These are phyloP conservation scores for Sardina pilchardus DNA, from an alignment of 2,113 vertebrate genomes.

Conservation along the genomic window DNA sequence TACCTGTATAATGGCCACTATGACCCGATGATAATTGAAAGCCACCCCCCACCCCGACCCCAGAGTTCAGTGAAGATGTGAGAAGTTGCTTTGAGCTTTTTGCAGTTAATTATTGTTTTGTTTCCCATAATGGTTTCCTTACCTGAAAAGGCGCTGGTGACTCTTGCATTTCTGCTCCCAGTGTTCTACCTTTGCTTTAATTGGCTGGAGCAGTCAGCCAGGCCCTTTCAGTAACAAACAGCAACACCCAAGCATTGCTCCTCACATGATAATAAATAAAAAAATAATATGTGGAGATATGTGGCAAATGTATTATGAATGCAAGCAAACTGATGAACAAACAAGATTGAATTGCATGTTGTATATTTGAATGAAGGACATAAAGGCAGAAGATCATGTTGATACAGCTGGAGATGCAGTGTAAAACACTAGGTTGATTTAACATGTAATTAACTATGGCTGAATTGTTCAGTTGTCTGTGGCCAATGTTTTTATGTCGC, in stretches of 20 bases:
- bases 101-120: background rate
- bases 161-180: background rate
- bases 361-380: conserved; percentile 8
- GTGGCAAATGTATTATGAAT: background rate
- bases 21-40: background rate
- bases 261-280: background rate
- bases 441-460: conserved; percentile 40
- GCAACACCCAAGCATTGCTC: background rate
- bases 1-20: background rate
- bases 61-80: background rate
- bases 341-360: conserved; percentile 8
- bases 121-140: background rate
- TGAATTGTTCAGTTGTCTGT: conserved; percentile 42
- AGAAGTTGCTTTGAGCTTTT: background rate
- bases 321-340: conserved; percentile 9
- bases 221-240: background rate
- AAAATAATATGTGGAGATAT: background rate
- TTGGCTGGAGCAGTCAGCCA: background rate
- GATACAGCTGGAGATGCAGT: background rate
- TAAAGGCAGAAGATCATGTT: background rate
- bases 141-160: background rate
- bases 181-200: conserved; percentile 5
- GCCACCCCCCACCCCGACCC: background rate
- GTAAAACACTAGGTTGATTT: conserved; percentile 36
- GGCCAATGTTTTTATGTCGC: conserved; percentile 42